Percentiles rank a stretch among this genome's conserved stretches.
Evolutionary conservation across 92 coral and sea anemone genomes (phyloP).

Genomic region (Siderastrea radians): DNA sequence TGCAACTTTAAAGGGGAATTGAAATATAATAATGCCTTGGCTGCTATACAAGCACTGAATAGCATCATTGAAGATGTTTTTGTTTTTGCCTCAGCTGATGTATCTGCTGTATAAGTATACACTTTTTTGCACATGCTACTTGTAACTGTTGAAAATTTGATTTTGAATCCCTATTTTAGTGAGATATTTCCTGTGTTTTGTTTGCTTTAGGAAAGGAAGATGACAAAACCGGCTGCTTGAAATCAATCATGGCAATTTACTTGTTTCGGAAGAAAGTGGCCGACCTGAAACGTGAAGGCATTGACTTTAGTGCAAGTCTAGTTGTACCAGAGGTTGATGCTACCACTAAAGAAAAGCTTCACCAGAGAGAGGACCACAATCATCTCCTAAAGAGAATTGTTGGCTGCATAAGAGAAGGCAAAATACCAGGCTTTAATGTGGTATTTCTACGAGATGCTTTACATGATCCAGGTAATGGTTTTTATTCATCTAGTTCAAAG

Average conservation of each 20-base stretch:
- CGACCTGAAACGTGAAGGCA: background rate
- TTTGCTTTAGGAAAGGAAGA: slow-evolving; percentile 69
- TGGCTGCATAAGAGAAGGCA: slow-evolving; percentile 21
- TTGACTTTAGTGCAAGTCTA: slow-evolving; percentile 22
- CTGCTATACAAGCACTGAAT: no score
- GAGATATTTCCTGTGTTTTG: no score
- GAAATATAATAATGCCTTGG: no score
- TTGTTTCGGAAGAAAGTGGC: slow-evolving; percentile 35
- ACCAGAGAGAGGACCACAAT: slow-evolving; percentile 50
- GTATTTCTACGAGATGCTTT: background rate
- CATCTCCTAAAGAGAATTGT: slow-evolving; percentile 39
- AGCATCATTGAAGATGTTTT: no score
- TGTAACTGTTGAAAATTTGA: no score
- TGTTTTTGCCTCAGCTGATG: no score
- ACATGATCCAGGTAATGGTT: background rate
- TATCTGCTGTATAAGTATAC: no score
- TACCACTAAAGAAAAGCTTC: slow-evolving; percentile 21
- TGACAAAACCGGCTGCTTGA: slow-evolving; percentile 38
- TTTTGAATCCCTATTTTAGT: no score
- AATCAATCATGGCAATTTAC: slow-evolving; percentile 62
- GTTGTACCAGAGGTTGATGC: slow-evolving; percentile 24
- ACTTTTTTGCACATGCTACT: no score
- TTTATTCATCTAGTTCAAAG: background rate
- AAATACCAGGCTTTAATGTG: background rate
- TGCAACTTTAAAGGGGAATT: no score